Evolutionary conservation across 2,888 invertebrate genomes (phyloP).

Genomic region (Phasia obesa): DNA sequence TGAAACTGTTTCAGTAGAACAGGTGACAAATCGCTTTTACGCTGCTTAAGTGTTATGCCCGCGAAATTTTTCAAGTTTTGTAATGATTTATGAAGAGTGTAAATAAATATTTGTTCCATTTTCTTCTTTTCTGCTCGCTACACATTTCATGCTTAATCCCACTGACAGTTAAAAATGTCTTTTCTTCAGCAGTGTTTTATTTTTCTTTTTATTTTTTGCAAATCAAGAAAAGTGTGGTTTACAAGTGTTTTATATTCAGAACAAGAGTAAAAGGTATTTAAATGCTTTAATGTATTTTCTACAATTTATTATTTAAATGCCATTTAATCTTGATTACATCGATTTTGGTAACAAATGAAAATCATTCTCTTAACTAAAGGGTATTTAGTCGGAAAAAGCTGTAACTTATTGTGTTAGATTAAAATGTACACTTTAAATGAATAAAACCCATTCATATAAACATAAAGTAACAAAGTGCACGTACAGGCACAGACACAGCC

Average conservation of each 20-base stretch:
- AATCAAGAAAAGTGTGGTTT: not conserved
- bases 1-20: constrained; percentile 52
- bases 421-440: constrained; percentile 52
- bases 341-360: constrained; percentile 16
- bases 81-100: constrained; percentile 67
- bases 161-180: constrained; percentile 32
- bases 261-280: not conserved
- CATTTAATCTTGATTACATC: constrained; percentile 44
- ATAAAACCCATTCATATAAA: constrained; percentile 23
- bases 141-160: constrained; percentile 44
- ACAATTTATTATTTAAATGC: constrained; percentile 13
- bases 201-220: not conserved
- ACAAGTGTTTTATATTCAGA: not conserved
- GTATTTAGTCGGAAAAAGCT: constrained; percentile 19
- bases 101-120: constrained; percentile 18
- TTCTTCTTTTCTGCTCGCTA: constrained; percentile 13
- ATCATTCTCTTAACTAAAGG: constrained; percentile 39
- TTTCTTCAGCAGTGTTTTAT: not conserved
- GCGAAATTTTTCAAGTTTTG: constrained; percentile 55
- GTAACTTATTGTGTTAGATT: constrained; percentile 53
- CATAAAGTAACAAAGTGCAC: constrained; percentile 5
- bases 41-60: constrained; percentile 63
- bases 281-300: not conserved
- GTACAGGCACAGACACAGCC: not conserved
- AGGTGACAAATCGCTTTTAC: constrained; percentile 71